Evolutionary conservation across 2,113 vertebrate genomes (phyloP), one percentile per base, ranked within the genome.

Genomic region (Muntiacus reevesi): DNA sequence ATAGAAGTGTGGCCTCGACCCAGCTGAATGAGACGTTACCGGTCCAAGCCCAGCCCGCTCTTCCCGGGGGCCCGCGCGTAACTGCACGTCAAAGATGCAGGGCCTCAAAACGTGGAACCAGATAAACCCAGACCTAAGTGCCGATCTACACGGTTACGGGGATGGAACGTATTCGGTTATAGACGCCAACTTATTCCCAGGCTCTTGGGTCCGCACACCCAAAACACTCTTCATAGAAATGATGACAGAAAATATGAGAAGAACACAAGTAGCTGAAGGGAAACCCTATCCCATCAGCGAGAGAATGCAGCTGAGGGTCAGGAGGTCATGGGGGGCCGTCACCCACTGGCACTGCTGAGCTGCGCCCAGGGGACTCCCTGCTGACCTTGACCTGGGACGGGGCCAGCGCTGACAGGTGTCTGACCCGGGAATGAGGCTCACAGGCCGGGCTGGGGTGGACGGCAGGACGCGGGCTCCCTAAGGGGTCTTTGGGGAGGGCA

Each of bases 81-180:
- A 14, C 71, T 19, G 60, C 0, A 3, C 2, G 0, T 6, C 64
- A n/a, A 1, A 43, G 3, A 19, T 0, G 15, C 6, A 21, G 78
- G 28, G 1, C 47, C 54, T 40, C 45, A 1, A 6, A 11, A 23
- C 2, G 5, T 0, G 7, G 0, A 0, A 11, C 43, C 95, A 21
- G 40, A 15, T 4, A 6, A 23, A 7, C 0, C 81, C 36, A 3
- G 74, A 2, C 74, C 86, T 12, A 2, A 1, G 2, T 2, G 8
- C 0, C 0, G 0, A 0, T 11, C 59, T 30, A 4, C 3, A 2
- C 0, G 1, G 90, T 8, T 9, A 47, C 0, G 4, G 82, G 60
- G 76, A 60, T 0, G 54, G 92, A 60, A 16, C 0, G 0, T 1
- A 7, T 1, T 8, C 3, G 45, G 82, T 36, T 2, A 1, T 0